Percentiles rank a stretch among this genome's conserved stretches.
Evolutionary conservation across 2,888 invertebrate species (phyloP).

Genomic region (Heliconius cydno): DNA sequence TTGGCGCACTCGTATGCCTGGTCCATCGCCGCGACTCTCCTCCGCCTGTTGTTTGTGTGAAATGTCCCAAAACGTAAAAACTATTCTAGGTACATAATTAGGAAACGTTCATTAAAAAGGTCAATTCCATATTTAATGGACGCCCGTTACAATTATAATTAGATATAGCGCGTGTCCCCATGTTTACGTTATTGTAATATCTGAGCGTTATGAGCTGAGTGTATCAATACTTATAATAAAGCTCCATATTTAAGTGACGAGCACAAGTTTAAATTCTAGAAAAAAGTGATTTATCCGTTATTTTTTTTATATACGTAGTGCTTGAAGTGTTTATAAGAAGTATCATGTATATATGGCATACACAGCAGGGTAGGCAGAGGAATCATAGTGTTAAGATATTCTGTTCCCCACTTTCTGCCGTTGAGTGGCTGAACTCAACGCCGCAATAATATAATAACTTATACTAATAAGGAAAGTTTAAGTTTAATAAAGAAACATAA

Average conservation of each 20-base stretch:
- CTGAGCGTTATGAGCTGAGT: background rate
- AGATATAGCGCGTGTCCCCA: background rate
- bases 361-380: too few relatives aligned
- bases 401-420: too few relatives aligned
- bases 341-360: too few relatives aligned
- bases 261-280: too few relatives aligned
- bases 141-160: constrained; percentile 38
- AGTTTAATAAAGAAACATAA: background rate
- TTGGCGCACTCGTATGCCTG: constrained; percentile 59
- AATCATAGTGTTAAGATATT: too few relatives aligned
- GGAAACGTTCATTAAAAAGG: constrained; percentile 69
- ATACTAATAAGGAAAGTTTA: background rate
- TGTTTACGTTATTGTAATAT: constrained; percentile 10
- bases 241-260: too few relatives aligned
- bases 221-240: too few relatives aligned
- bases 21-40: constrained; percentile 54
- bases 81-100: constrained; percentile 60
- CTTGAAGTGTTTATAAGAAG: too few relatives aligned
- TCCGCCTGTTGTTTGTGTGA: constrained; percentile 21
- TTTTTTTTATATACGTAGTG: too few relatives aligned
- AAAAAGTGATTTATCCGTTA: too few relatives aligned
- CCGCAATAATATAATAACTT: background rate
- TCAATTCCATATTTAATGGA: constrained; percentile 51
- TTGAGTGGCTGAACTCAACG: too few relatives aligned
- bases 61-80: constrained; percentile 52